phyloP scores from a whole-genome alignment of 1,140 invertebrate species.

The Palaemon carinicauda region DNA sequence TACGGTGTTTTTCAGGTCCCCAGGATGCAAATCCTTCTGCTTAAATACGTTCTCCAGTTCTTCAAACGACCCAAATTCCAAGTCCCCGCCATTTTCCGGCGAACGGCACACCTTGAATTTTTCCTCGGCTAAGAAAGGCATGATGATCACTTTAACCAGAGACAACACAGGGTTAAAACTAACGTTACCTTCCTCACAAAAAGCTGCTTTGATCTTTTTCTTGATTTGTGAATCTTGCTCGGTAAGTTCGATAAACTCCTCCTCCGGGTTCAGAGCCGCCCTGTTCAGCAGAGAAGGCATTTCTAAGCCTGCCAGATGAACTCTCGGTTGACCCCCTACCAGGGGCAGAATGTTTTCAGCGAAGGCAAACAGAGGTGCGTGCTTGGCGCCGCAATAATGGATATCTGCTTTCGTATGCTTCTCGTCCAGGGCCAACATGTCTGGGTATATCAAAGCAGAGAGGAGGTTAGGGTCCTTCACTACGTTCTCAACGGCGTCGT shows the following conservation, averaged over 20 bases:
- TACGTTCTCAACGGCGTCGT: slow-evolving; percentile 98
- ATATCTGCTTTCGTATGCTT: slow-evolving; percentile 98
- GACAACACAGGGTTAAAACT: slow-evolving; percentile 93
- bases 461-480: slow-evolving; percentile 96
- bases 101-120: slow-evolving; percentile 62
- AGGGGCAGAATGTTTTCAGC: slow-evolving; percentile 95
- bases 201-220: slow-evolving; percentile 96
- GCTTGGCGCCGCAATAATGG: slow-evolving; percentile 98
- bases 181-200: slow-evolving; percentile 95
- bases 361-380: slow-evolving; percentile 98
- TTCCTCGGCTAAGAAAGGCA: slow-evolving; percentile 57
- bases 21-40: slow-evolving; percentile 88
- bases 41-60: slow-evolving; percentile 81
- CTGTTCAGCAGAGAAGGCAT: slow-evolving; percentile 77
- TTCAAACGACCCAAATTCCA: slow-evolving; percentile 77
- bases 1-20: slow-evolving; percentile 88
- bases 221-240: slow-evolving; percentile 88
- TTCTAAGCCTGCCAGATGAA: slow-evolving; percentile 97
- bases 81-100: slow-evolving; percentile 76
- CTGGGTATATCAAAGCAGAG: slow-evolving; percentile 94
- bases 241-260: slow-evolving; percentile 96
- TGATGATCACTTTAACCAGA: slow-evolving; percentile 77
- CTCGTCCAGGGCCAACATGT: slow-evolving; percentile 94
- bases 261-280: slow-evolving; percentile 87
- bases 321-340: slow-evolving; percentile 89